Percentiles rank a stretch among this genome's conserved stretches.
These are phyloP conservation scores for Catalaphyllia jardinei DNA, from an alignment of 64 coral and sea anemone species.

Conservation along the genomic window DNA sequence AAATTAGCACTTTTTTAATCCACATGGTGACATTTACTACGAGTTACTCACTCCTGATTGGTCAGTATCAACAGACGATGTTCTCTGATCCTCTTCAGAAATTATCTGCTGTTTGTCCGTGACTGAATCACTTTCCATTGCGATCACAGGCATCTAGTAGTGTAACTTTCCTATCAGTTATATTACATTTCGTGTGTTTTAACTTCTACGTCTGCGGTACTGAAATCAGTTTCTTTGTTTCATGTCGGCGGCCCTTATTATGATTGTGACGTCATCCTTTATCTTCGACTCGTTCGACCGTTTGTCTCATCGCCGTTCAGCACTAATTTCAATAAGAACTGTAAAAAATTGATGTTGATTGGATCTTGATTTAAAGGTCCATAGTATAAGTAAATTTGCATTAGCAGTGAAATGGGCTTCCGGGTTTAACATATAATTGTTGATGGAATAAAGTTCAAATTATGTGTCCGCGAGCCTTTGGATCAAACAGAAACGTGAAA, in stretches of 20 bases:
- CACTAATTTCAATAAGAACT: not conserved
- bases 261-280: conserved; percentile 25
- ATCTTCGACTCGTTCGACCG: not conserved
- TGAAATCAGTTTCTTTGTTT: too few relatives aligned
- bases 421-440: too few relatives aligned
- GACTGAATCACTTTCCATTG: not conserved
- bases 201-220: too few relatives aligned
- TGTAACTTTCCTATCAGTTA: not conserved
- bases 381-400: too few relatives aligned
- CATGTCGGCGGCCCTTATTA: not conserved
- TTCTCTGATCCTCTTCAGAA: conserved; percentile 1
- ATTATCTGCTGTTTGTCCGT: conserved; percentile 1
- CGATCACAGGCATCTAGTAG: not conserved
- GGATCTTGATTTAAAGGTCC: too few relatives aligned
- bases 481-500: too few relatives aligned
- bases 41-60: not conserved
- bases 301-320: not conserved
- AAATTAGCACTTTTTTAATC: too few relatives aligned
- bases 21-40: too few relatives aligned
- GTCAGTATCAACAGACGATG: not conserved
- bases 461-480: too few relatives aligned
- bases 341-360: not conserved
- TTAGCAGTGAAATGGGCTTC: too few relatives aligned
- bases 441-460: too few relatives aligned
- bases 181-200: not conserved